Percentiles rank a stretch among this genome's conserved stretches.
phyloP scores from a whole-genome alignment of 2,113 vertebrate genomes.

The Oryctolagus cuniculus region DNA sequence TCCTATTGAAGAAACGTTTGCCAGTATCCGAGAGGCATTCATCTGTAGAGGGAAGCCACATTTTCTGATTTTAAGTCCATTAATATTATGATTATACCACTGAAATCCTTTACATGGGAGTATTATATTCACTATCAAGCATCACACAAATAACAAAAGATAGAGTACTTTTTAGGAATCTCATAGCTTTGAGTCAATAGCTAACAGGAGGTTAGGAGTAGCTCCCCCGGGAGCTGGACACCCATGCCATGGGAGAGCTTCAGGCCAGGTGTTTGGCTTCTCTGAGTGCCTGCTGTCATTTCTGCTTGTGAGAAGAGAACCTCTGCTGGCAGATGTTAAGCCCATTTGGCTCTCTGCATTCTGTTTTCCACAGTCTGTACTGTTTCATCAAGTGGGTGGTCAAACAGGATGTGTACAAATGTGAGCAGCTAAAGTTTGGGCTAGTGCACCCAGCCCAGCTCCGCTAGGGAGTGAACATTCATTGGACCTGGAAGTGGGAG shows the following conservation, averaged over 20 bases:
- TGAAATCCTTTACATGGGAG: background rate
- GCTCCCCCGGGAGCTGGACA: background rate
- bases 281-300: background rate
- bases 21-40: background rate
- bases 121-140: background rate
- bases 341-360: background rate
- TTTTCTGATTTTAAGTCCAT: background rate
- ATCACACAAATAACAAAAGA: background rate
- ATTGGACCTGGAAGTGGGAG: background rate
- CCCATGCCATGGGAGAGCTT: background rate
- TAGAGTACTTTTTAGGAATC: background rate
- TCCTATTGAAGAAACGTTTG: too few relatives aligned
- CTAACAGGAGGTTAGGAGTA: background rate
- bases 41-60: background rate
- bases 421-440: background rate
- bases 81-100: background rate
- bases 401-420: background rate
- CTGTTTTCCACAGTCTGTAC: background rate
- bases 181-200: background rate
- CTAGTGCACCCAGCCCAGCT: background rate
- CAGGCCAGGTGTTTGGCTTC: slow-evolving; percentile 18
- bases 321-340: background rate
- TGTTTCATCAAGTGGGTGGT: background rate
- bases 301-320: background rate
- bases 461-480: background rate